phyloP scores from a whole-genome alignment of 2,797 vertebrate genomes.

The Rhodeus uyekii region DNA sequence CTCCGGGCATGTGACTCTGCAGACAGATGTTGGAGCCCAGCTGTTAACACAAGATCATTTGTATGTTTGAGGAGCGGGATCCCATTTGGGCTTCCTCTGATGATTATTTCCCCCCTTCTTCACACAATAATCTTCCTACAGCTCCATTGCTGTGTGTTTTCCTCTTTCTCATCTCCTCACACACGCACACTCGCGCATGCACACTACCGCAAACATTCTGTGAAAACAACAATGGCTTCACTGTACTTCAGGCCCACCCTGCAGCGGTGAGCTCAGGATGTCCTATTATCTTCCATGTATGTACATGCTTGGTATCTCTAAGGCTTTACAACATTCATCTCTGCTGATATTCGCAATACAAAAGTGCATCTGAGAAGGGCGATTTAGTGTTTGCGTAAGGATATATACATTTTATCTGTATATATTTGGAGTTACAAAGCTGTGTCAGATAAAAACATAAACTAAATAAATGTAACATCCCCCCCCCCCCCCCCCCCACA shows the following conservation, averaged over 20 bases:
- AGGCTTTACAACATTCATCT: not conserved
- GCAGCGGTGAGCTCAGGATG: slow-evolving; percentile 29
- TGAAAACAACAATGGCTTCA: slow-evolving; percentile 42
- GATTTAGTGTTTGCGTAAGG: not conserved
- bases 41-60: slow-evolving; percentile 94
- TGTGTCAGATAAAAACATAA: not conserved
- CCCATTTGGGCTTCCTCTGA: slow-evolving; percentile 88
- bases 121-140: slow-evolving; percentile 67
- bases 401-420: not conserved
- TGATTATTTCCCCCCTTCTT: slow-evolving; percentile 80
- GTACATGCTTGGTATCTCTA: slow-evolving; percentile 20
- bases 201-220: slow-evolving; percentile 1
- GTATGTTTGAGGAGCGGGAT: slow-evolving; percentile 89
- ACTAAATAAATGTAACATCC: no score
- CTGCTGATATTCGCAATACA: not conserved
- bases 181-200: slow-evolving; percentile 7
- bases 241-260: slow-evolving; percentile 54
- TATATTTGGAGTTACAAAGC: not conserved
- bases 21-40: slow-evolving; percentile 97
- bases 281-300: slow-evolving; percentile 36
- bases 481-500: no score
- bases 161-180: slow-evolving; percentile 30
- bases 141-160: slow-evolving; percentile 36
- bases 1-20: slow-evolving; percentile 87
- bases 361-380: not conserved